Base-by-base conservation (phyloP, 2,113 vertebrate genomes). In the Oceanodroma tethys region DNA sequence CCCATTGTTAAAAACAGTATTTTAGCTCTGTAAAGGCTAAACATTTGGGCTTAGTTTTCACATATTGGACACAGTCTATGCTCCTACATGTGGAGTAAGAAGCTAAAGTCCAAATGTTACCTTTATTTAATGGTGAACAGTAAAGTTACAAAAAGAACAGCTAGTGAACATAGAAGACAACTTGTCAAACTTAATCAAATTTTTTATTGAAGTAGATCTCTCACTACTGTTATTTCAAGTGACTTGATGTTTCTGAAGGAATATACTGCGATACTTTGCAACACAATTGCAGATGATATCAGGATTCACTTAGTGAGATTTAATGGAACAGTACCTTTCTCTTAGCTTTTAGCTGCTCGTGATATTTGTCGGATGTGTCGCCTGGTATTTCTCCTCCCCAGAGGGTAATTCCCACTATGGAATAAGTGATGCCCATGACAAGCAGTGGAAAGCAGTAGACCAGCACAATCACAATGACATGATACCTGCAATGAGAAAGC, bases 331-430 rank as follows among this genome's bases (percentile, higher is more conserved):
- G 88, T 98, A 99, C 99, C 99, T 99, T 99, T 93, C 99, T 98
- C 94, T 99, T 99, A 63, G 99, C 99, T 95, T 98, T 98, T 50
- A 99, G 99, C 93, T 99, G 99, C 84, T 99, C 99, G 0, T 99
- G 99, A 45, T 99, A 99, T 95, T 99, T 99, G 96, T 99, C 95
- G 53, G 98, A 99, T 17, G 99, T 99, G 85, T 99, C 99, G 9
- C 99, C 99, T 16, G 99, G 99, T 96, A 99, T 99, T 96, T 99
- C 99, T 84, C 99, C 99, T 95, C 99, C 99, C 99, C 99, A 99
- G 70, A 99, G 98, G 1, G 99, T 99, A 96, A 99, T 88, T 65
- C 99, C 99, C 42, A 99, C 98, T n/a, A 99, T 99, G 89, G 99
- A 99, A 91, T 99, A 99, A 60, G 99, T 99, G 97, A 99, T 98